Evolutionary conservation across 2,888 invertebrate genomes (phyloP).

Genomic region (Maniola hyperantus): DNA sequence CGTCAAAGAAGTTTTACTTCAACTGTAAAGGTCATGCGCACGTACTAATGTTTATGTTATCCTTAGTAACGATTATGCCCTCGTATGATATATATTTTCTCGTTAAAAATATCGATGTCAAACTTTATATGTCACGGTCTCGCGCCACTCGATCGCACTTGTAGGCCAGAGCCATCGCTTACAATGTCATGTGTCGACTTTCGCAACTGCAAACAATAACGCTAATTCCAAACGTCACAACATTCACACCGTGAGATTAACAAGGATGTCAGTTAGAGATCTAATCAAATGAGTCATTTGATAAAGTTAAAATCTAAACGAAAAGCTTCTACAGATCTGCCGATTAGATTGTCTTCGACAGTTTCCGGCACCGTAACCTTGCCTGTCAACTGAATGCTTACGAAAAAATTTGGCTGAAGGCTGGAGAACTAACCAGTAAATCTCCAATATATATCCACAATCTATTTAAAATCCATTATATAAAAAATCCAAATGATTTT

Average conservation of each 20-base stretch:
- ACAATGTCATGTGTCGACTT: constrained; percentile 79
- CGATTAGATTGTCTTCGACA: neutral
- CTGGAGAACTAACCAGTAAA: too few species aligned
- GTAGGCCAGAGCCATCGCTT: constrained; percentile 77
- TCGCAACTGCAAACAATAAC: constrained; percentile 70
- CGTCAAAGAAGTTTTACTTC: too few species aligned
- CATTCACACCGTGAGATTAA: constrained; percentile 31
- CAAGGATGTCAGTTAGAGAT: constrained; percentile 18
- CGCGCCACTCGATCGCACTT: constrained; percentile 77
- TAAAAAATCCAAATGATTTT: too few species aligned
- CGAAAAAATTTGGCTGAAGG: neutral
- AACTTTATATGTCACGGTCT: constrained; percentile 77
- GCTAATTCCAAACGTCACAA: constrained; percentile 41
- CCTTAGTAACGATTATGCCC: neutral
- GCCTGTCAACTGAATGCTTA: neutral
- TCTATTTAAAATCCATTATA: too few species aligned
- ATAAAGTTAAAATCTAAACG: neutral
- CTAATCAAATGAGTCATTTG: constrained; percentile 21
- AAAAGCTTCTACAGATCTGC: neutral
- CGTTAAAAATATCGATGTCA: constrained; percentile 58
- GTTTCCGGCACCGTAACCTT: neutral
- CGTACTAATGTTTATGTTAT: neutral
- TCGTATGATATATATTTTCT: constrained; percentile 36
- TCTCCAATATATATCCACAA: too few species aligned
- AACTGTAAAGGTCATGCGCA: too few species aligned